Percentiles rank a stretch among this genome's conserved stretches.
phyloP scores from a whole-genome alignment of 2,113 vertebrate genomes.

The Epinephelus lanceolatus region DNA sequence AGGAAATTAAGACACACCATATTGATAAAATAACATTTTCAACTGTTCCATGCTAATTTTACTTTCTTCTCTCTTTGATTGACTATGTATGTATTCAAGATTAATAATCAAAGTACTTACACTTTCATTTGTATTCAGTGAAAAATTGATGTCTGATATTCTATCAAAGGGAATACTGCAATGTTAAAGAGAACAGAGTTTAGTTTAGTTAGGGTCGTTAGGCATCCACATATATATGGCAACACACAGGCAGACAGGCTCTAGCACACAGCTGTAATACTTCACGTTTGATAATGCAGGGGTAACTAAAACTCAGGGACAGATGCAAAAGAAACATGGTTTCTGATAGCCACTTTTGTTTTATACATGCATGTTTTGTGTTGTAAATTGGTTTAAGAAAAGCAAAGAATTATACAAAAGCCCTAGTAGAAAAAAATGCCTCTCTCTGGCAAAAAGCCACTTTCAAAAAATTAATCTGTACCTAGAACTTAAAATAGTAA shows the following conservation, averaged over 20 bases:
- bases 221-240: conserved; percentile 42
- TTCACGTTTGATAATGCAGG: not conserved
- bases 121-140: conserved; percentile 98
- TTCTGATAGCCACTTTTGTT: not conserved
- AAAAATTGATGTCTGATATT: conserved; percentile 99
- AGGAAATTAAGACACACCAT: conserved; percentile 8
- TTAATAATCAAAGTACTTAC: conserved; percentile 88
- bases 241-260: conserved; percentile 37
- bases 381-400: not conserved
- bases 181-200: conserved; percentile 83
- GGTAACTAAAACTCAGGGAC: not conserved
- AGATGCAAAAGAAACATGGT: not conserved
- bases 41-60: not conserved
- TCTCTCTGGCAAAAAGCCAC: not conserved
- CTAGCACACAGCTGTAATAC: not conserved
- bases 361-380: not conserved
- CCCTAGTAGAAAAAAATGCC: not conserved
- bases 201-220: conserved; percentile 72
- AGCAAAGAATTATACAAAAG: not conserved
- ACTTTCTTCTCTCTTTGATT: not conserved
- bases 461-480: not conserved
- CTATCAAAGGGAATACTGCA: conserved; percentile 99
- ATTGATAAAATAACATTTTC: conserved; percentile 1
- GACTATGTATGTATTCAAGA: conserved; percentile 28
- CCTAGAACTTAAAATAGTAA: not conserved